phyloP scores from a whole-genome alignment of 1,140 invertebrate genomes.

The Drosophila rhopaloa region DNA sequence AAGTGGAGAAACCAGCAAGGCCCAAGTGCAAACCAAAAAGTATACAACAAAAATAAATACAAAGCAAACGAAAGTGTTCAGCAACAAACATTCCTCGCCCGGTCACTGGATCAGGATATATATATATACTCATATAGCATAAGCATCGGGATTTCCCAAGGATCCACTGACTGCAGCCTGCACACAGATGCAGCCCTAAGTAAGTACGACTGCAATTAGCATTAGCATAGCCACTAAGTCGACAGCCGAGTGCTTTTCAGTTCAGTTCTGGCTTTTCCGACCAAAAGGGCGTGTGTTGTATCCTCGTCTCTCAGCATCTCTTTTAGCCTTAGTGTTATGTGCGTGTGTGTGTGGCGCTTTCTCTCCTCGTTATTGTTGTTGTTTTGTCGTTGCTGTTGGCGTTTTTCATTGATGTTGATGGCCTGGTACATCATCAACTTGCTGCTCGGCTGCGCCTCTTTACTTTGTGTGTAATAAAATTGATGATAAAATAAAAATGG shows the following conservation, averaged over 20 bases:
- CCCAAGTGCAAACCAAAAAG: slow-evolving; percentile 28
- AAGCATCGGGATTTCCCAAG: slow-evolving; percentile 19
- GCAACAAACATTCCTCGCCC: slow-evolving; percentile 35
- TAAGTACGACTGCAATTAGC: slow-evolving; percentile 45
- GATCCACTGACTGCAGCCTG: slow-evolving; percentile 18
- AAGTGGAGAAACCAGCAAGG: slow-evolving; percentile 27
- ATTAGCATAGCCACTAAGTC: slow-evolving; percentile 38
- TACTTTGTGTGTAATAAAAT: slow-evolving; percentile 78
- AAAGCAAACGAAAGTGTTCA: slow-evolving; percentile 63
- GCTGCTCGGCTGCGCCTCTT: slow-evolving; percentile 66
- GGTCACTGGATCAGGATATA: slow-evolving; percentile 29
- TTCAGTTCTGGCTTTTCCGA: slow-evolving; percentile 31
- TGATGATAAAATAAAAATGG: slow-evolving; percentile 82
- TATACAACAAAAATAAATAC: slow-evolving; percentile 14
- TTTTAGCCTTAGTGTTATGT: slow-evolving; percentile 13
- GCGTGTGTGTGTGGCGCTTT: slow-evolving; percentile 28
- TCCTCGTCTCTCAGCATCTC: slow-evolving; percentile 56
- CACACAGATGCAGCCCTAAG: slow-evolving; percentile 46
- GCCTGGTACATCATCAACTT: slow-evolving; percentile 63
- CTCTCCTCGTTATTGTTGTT: slow-evolving; percentile 41
- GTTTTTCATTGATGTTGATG: slow-evolving; percentile 58
- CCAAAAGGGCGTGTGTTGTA: slow-evolving; percentile 78
- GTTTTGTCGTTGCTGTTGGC: slow-evolving; percentile 40
- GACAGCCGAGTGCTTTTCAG: slow-evolving; percentile 14
- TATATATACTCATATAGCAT: slow-evolving; percentile 11